Percentiles rank a stretch among this genome's conserved stretches.
Conservation (phyloP, 2,113 vertebrate genomes). For the Marcusenius ussheri region DNA sequence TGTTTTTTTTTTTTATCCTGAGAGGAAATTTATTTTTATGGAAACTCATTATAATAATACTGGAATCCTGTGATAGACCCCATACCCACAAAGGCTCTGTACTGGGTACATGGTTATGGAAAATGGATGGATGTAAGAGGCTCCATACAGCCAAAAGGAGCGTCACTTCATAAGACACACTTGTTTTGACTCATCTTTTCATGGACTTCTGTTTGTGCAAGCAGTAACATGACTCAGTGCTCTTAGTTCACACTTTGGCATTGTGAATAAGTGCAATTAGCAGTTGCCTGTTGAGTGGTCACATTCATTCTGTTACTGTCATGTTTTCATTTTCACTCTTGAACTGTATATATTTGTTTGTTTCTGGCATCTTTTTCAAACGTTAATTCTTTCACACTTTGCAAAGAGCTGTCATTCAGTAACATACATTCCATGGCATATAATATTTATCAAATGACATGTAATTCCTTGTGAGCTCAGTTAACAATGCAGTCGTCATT, state of each 20-base stretch:
- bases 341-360: background rate
- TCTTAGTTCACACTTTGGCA: background rate
- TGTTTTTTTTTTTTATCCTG: background rate
- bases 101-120: background rate
- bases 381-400: background rate
- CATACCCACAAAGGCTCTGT: background rate
- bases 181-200: background rate
- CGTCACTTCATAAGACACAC: background rate
- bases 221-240: background rate
- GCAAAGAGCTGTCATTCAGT: background rate
- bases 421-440: background rate
- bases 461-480: background rate
- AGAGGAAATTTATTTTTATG: background rate
- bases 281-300: background rate
- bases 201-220: background rate
- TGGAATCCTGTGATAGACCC: background rate
- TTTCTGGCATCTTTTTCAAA: background rate
- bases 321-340: background rate
- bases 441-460: background rate
- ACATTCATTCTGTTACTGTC: slow-evolving; percentile 1
- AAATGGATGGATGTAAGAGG: background rate
- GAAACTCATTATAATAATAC: background rate
- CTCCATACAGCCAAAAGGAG: background rate
- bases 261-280: background rate
- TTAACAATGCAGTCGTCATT: background rate